phyloP scores from a whole-genome alignment of 1,140 invertebrate genomes.

The Kradibia gibbosae region DNA sequence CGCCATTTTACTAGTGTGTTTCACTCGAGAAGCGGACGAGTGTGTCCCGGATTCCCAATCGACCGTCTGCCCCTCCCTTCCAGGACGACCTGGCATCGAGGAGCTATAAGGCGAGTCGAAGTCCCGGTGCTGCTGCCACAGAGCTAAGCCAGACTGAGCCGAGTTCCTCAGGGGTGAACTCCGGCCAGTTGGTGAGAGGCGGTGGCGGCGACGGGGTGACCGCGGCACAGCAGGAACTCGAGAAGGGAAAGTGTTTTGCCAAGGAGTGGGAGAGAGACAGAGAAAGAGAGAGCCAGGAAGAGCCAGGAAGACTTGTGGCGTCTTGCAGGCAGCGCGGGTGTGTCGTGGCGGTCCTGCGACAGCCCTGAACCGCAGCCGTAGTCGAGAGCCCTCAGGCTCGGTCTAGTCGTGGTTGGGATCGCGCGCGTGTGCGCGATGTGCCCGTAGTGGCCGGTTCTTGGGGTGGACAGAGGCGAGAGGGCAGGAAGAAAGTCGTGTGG shows the following conservation, averaged over 20 bases:
- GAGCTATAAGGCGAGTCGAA: background rate
- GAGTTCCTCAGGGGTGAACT: background rate
- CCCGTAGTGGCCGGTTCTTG: background rate
- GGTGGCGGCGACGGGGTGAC: background rate
- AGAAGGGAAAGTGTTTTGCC: conserved; percentile 9
- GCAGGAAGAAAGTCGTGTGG: background rate
- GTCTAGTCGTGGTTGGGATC: background rate
- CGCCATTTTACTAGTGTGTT: conserved; percentile 56
- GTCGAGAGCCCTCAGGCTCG: background rate
- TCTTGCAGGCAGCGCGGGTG: background rate
- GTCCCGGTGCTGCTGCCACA: too few species aligned
- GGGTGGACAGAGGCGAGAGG: background rate
- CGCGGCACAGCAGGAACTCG: background rate
- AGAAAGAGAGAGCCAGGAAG: background rate
- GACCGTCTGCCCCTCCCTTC: background rate
- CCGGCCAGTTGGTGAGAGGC: background rate
- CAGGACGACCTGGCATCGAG: background rate
- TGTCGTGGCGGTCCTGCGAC: background rate
- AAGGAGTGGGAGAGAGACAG: background rate
- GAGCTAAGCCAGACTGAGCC: background rate
- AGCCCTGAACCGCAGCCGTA: background rate
- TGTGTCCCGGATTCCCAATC: background rate
- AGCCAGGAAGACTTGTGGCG: background rate
- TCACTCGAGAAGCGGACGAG: conserved; percentile 33
- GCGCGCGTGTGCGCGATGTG: conserved; percentile 2